Base-by-base conservation (phyloP, 2,797 vertebrate genomes). In the Clarias fuscus region DNA sequence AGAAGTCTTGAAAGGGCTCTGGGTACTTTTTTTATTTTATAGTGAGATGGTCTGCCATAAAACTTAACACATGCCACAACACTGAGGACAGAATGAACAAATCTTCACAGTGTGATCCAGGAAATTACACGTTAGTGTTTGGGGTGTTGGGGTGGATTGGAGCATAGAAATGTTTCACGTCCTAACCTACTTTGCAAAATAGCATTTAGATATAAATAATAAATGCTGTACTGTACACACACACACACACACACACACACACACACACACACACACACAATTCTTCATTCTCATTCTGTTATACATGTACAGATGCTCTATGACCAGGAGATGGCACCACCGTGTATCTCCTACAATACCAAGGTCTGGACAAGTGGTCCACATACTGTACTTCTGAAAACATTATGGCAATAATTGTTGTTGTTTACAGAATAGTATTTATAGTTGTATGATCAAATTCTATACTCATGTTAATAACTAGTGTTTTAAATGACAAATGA, bases 311-410 rank as follows among this genome's bases (percentile, higher is more conserved):
- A 53, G 43, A 68, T 33, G 40, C 79, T 13, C 43, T 67, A 14
- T 56, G 40, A 53, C 64, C 79, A 82, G n/a, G n/a, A 68, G 79
- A 30, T 82, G 79, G 79, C 79, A 81, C 79, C 62, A 82, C 64
- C 0, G 2, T 30, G 4, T 30, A 14, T 48, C 15, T 53, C 7
- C 53, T 53, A 53, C n/a, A 67, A 18, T 2, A 2, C 33, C 22
- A 65, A 65, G 1, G 24, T 27, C 24, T 65, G 1, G n/a, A 5
- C 37, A 27, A 33, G 13, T 27, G 43, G 77, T n/a, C 59, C 59
- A 80, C 33, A 43, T 80, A 10, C 1, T 43, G n/a, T 80, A 10
- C 3, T 43, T 64, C 22, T 65, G 33, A 40, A 7, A 56, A 27
- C 48, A 56, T 2, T 7, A 58, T 59, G 75, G 2, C 75, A 59